Evolutionary conservation across 2,113 vertebrate species (phyloP).

Genomic region (Phalacrocorax carbo): DNA sequence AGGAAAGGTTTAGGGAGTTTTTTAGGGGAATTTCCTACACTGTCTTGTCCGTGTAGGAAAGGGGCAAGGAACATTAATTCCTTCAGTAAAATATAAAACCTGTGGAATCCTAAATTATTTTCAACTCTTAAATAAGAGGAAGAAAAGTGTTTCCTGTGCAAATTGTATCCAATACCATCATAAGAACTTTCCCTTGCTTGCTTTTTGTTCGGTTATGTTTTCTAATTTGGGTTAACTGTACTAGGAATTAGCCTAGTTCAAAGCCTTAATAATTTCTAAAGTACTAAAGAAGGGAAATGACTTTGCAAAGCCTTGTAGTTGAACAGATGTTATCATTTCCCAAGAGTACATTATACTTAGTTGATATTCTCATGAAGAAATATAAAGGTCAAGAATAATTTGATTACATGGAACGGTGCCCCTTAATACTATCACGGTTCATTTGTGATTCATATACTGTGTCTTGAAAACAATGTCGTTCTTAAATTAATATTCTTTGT

Average conservation of each 20-base stretch:
- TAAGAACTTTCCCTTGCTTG: neutral
- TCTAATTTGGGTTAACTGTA: neutral
- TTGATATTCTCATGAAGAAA: slow-evolving; percentile 47
- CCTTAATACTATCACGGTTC: slow-evolving; percentile 34
- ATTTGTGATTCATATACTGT: slow-evolving; percentile 47
- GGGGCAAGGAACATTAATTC: neutral
- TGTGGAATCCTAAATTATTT: neutral
- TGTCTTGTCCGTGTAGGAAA: neutral
- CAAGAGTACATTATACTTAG: neutral
- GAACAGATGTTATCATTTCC: slow-evolving; percentile 38
- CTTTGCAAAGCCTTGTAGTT: neutral
- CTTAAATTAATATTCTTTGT: slow-evolving; percentile 53
- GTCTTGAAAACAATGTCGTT: slow-evolving; percentile 44
- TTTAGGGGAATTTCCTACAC: neutral
- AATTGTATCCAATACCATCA: neutral
- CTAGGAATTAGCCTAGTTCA: neutral
- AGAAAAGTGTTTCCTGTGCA: neutral
- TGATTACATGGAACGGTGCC: slow-evolving; percentile 28
- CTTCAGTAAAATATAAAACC: neutral
- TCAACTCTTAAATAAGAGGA: neutral
- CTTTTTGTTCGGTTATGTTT: neutral
- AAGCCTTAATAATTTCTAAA: neutral
- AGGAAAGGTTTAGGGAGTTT: neutral
- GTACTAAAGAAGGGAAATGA: neutral
- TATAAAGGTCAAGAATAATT: slow-evolving; percentile 47